Evolutionary conservation across 2,797 vertebrate species (phyloP), one percentile per base, ranked within the genome.

Genomic region (Chaetophractus vellerosus): DNA sequence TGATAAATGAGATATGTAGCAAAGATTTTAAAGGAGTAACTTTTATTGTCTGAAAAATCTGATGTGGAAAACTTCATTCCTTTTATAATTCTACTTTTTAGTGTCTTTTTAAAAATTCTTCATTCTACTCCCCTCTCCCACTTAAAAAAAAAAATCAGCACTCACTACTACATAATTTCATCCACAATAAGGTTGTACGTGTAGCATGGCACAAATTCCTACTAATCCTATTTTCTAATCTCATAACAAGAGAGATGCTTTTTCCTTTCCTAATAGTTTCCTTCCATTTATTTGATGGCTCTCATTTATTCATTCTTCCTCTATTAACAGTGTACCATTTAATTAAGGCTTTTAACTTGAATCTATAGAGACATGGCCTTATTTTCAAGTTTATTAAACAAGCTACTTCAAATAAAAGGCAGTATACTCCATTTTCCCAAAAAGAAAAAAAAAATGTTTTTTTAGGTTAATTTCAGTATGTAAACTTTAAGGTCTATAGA

Each of bases 21-120:
- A 55, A 57, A 85, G 41, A 79, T 33, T 55, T 90, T 90, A 31
- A 63, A 71, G 26, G 16, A 45, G 38, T 78, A 80, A 90, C 33
- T 57, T 88, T 72, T 83, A 79, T 69, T 84, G 3, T 59, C 80
- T 72, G 72, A 90, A 86, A 48, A 80, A 72, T 80, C 52, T 68
- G 36, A 18, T 57, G 14, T 79, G 57, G 38, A 71, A 55, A 48
- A 86, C 36, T 23, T 79, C 72, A 52, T 63, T 90, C 6, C n/a
- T 83, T 83, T 68, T 69, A 61, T 66, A 69, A 78, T 61, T 93
- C n/a, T 57, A 57, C 74, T 52, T 93, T 74, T 81, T 69, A 41
- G 55, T 79, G 36, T 76, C 50, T 63, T 38, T 57, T 69, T 24
- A 71, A 90, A 52, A 90, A 64, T 63, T 12, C 1, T 18, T 36